Percentiles rank a stretch among this genome's conserved stretches.
Conservation (phyloP, 2,113 vertebrate genomes). For the Cisticola juncidis region DNA sequence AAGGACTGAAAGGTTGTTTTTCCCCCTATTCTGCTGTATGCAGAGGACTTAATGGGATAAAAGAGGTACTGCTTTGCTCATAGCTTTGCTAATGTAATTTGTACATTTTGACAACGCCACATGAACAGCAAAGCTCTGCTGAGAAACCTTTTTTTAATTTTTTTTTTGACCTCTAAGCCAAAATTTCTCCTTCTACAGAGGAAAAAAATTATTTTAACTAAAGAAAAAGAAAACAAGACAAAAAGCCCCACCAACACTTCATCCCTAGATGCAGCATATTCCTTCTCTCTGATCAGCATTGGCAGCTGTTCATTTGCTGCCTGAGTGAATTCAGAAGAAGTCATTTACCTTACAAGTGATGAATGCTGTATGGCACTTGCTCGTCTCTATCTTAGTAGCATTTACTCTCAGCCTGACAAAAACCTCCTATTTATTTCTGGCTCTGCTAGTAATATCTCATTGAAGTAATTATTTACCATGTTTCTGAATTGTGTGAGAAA, state of each 20-base stretch:
- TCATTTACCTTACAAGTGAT: slow-evolving; percentile 80
- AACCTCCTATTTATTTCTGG: slow-evolving; percentile 48
- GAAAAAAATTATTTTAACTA: slow-evolving; percentile 29
- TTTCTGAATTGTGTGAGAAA: slow-evolving; percentile 60
- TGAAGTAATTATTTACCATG: slow-evolving; percentile 57
- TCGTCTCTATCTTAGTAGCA: slow-evolving; percentile 57
- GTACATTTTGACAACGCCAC: background rate
- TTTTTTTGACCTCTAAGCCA: background rate
- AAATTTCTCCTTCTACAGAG: background rate
- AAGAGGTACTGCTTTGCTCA: background rate
- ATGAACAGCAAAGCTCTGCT: background rate
- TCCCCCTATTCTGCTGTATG: background rate
- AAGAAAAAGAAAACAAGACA: background rate
- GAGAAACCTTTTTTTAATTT: background rate
- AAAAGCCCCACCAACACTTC: background rate
- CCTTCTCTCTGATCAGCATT: slow-evolving; percentile 66
- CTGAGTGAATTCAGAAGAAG: slow-evolving; percentile 77
- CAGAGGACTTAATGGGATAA: background rate
- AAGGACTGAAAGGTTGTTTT: background rate
- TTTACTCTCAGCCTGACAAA: slow-evolving; percentile 73
- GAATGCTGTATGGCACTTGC: slow-evolving; percentile 71
- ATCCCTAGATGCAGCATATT: slow-evolving; percentile 37
- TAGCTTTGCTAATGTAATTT: no score
- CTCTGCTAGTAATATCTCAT: slow-evolving; percentile 59
- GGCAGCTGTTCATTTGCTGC: slow-evolving; percentile 92